Evolutionary conservation across 2,888 invertebrate genomes (phyloP).

Genomic region (Tanypteryx hageni): DNA sequence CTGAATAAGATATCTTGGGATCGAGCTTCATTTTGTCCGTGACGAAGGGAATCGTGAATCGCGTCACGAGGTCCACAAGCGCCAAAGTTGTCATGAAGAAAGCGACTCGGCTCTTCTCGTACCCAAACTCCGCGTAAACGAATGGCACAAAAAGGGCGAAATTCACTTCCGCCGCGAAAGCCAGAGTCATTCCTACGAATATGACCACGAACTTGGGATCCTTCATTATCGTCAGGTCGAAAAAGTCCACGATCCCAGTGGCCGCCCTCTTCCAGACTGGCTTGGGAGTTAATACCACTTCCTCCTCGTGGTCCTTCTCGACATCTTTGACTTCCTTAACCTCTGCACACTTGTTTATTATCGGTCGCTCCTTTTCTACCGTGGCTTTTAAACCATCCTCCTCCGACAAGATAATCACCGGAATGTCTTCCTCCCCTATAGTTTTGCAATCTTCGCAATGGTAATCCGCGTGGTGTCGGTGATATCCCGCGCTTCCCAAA

Average conservation of each 20-base stretch:
- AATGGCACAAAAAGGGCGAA: constrained; percentile 83
- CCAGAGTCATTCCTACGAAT: constrained; percentile 82
- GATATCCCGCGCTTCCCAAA: constrained; percentile 9
- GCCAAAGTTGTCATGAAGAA: constrained; percentile 81
- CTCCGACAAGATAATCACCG: neutral
- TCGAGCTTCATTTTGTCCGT: neutral
- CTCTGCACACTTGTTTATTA: too few relatives aligned
- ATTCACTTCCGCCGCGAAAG: constrained; percentile 83
- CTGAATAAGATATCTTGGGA: constrained; percentile 3
- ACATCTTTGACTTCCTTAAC: neutral
- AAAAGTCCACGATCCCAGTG: constrained; percentile 79
- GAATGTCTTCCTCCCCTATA: neutral
- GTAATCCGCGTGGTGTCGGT: neutral
- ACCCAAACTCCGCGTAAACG: constrained; percentile 80
- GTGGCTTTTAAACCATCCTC: neutral
- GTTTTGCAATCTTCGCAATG: constrained; percentile 23
- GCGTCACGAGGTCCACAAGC: constrained; percentile 81
- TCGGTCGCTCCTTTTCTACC: neutral
- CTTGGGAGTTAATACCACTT: too few relatives aligned
- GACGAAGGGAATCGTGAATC: constrained; percentile 75
- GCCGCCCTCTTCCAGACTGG: neutral
- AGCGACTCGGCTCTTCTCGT: constrained; percentile 80
- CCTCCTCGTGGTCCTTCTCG: too few relatives aligned
- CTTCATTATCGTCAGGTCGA: constrained; percentile 81
- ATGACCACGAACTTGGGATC: constrained; percentile 84